Percentiles rank a stretch among this genome's conserved stretches.
phyloP scores from a whole-genome alignment of 2,113 vertebrate genomes.

The Chauna torquata region DNA sequence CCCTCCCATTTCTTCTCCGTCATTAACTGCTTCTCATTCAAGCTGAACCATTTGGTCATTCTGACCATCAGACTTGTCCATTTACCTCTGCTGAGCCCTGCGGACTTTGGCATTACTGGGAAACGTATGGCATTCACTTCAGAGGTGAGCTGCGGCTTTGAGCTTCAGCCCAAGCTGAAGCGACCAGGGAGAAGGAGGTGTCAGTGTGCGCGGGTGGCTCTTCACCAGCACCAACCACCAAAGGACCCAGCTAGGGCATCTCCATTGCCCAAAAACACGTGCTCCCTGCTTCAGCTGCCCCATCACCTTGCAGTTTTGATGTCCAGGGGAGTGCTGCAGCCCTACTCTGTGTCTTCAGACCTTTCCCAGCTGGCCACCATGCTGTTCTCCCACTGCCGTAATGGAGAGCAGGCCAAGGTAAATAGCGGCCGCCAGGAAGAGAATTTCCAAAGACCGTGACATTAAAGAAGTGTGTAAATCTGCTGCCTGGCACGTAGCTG shows the following conservation, averaged over 20 bases:
- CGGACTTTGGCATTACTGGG: background rate
- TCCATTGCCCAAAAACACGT: rapidly evolving
- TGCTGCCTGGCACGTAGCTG: background rate
- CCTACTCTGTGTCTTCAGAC: background rate
- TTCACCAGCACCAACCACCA: background rate
- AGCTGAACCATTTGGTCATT: background rate
- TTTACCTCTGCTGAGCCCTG: background rate
- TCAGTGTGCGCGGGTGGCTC: background rate
- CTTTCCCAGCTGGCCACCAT: background rate
- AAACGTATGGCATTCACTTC: rapidly evolving
- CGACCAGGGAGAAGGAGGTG: background rate
- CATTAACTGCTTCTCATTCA: background rate
- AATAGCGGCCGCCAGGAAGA: background rate
- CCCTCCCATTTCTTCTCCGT: background rate
- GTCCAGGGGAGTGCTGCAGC: background rate
- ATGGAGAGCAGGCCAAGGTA: background rate
- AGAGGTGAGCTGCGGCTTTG: background rate
- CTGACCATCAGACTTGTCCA: background rate
- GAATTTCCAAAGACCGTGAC: background rate
- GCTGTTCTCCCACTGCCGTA: rapidly evolving
- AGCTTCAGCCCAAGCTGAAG: background rate
- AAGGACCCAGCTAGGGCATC: background rate
- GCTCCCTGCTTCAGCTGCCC: background rate
- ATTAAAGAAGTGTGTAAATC: too few relatives aligned
- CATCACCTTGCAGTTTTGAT: rapidly evolving